Percentiles rank a stretch among this genome's conserved stretches.
These are phyloP conservation scores for Nicator chloris DNA, from an alignment of 2,113 vertebrate species.

Conservation along the genomic window DNA sequence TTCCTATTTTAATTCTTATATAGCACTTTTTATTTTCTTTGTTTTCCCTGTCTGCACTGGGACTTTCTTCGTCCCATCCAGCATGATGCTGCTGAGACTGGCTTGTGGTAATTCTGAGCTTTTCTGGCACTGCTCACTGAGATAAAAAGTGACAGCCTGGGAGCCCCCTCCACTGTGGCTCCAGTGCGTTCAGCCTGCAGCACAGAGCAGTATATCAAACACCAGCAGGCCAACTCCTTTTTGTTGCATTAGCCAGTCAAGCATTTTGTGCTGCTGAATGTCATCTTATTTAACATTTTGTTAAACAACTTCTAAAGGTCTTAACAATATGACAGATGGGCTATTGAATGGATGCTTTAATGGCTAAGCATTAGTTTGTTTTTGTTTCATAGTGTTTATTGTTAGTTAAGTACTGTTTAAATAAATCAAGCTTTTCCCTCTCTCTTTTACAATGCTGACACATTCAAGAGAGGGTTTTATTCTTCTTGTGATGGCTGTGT, in stretches of 20 bases:
- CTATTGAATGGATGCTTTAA: slow-evolving; percentile 68
- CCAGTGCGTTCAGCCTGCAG: slow-evolving; percentile 42
- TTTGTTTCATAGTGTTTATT: slow-evolving; percentile 71
- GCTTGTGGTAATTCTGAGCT: slow-evolving; percentile 30
- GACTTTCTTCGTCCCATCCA: not conserved
- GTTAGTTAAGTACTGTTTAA: slow-evolving; percentile 72
- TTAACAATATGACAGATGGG: slow-evolving; percentile 77
- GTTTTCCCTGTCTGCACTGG: not conserved
- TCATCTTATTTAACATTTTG: slow-evolving; percentile 79
- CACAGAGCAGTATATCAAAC: slow-evolving; percentile 67
- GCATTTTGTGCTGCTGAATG: slow-evolving; percentile 75
- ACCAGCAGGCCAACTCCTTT: slow-evolving; percentile 57
- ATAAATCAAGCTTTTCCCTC: slow-evolving; percentile 23
- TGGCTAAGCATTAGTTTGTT: slow-evolving; percentile 67
- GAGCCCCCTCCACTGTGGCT: slow-evolving; percentile 49
- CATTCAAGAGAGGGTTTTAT: slow-evolving; percentile 2
- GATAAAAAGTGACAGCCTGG: slow-evolving; percentile 62
- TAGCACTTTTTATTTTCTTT: not conserved
- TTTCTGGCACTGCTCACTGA: slow-evolving; percentile 46
- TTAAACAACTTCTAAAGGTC: slow-evolving; percentile 80
- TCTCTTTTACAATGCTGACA: slow-evolving; percentile 5
- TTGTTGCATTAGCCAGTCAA: slow-evolving; percentile 72
- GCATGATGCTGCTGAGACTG: not conserved
- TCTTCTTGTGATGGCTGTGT: not conserved
- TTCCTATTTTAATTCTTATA: not conserved